Conservation (phyloP, 1,140 invertebrate genomes). For the Venturia canescens region DNA sequence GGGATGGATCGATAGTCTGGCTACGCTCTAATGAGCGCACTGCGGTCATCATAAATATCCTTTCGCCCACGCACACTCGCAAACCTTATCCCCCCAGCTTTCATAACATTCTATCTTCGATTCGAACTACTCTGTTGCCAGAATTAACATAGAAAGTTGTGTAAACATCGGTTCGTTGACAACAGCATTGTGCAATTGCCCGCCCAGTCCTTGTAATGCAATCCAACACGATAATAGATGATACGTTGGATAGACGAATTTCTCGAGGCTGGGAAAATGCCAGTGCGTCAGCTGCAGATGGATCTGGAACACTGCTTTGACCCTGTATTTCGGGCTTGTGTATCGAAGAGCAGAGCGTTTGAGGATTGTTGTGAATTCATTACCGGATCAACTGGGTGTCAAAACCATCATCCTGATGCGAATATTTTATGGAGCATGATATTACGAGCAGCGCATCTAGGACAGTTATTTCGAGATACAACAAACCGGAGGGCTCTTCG, state of each 20-base stretch:
- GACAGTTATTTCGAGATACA: neutral
- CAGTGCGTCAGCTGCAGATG: neutral
- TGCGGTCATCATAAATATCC: neutral
- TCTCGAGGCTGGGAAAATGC: neutral
- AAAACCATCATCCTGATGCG: neutral
- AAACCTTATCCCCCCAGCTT: neutral
- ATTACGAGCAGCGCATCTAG: neutral
- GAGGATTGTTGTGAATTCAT: neutral
- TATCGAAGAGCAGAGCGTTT: neutral
- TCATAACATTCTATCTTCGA: neutral
- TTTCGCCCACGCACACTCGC: neutral
- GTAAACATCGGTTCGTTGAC: too few relatives aligned
- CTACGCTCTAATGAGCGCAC: neutral
- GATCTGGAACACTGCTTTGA: neutral
- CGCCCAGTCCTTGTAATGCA: neutral
- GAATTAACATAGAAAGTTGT: too few relatives aligned
- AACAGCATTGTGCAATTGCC: neutral
- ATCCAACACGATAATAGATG: neutral
- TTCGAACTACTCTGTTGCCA: too few relatives aligned
- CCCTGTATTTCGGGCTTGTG: neutral
- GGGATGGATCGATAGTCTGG: constrained; percentile 11
- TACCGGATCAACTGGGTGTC: neutral
- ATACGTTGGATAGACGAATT: neutral
- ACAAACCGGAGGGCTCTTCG: too few relatives aligned
- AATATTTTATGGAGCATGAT: neutral